These are phyloP conservation scores for Drosophila quadrilineata DNA, from an alignment of 1,140 invertebrate genomes.

Conservation along the genomic window DNA sequence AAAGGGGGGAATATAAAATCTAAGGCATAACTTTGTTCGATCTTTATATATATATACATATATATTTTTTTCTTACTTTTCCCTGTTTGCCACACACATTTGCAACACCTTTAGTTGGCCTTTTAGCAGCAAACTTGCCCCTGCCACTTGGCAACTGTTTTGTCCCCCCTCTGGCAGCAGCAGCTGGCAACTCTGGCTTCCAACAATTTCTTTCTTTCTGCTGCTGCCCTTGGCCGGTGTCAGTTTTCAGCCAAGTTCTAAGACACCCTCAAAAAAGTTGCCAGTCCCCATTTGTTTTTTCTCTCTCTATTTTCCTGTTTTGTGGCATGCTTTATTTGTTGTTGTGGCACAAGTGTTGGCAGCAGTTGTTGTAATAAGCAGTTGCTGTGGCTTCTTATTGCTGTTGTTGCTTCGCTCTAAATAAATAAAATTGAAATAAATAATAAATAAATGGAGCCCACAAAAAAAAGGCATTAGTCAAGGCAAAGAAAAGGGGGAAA, in stretches of 20 bases:
- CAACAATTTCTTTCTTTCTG: slow-evolving; percentile 28
- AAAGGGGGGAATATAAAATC: too few relatives aligned
- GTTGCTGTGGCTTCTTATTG: slow-evolving; percentile 11
- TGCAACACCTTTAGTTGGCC: slow-evolving; percentile 70
- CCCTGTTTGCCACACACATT: slow-evolving; percentile 67
- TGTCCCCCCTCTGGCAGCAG: slow-evolving; percentile 4
- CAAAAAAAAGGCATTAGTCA: not conserved
- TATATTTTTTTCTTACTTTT: slow-evolving; percentile 23
- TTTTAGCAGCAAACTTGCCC: slow-evolving; percentile 45
- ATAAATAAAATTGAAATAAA: slow-evolving; percentile 77
- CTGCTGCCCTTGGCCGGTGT: slow-evolving; percentile 35
- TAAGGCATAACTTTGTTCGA: slow-evolving; percentile 73
- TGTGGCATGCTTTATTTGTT: slow-evolving; percentile 16
- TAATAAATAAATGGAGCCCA: slow-evolving; percentile 68
- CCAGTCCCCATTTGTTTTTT: slow-evolving; percentile 10
- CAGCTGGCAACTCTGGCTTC: slow-evolving; percentile 38
- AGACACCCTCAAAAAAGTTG: slow-evolving; percentile 21
- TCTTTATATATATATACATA: slow-evolving; percentile 26
- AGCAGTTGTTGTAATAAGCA: slow-evolving; percentile 17
- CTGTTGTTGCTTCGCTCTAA: slow-evolving; percentile 41
- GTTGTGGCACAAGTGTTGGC: slow-evolving; percentile 33
- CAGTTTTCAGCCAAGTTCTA: slow-evolving; percentile 32
- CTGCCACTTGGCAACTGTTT: not conserved
- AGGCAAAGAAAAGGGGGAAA: not conserved
- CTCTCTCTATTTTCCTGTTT: slow-evolving; percentile 1